phyloP scores from a whole-genome alignment of 2,113 vertebrate genomes.

The Myotis lucifugus region DNA sequence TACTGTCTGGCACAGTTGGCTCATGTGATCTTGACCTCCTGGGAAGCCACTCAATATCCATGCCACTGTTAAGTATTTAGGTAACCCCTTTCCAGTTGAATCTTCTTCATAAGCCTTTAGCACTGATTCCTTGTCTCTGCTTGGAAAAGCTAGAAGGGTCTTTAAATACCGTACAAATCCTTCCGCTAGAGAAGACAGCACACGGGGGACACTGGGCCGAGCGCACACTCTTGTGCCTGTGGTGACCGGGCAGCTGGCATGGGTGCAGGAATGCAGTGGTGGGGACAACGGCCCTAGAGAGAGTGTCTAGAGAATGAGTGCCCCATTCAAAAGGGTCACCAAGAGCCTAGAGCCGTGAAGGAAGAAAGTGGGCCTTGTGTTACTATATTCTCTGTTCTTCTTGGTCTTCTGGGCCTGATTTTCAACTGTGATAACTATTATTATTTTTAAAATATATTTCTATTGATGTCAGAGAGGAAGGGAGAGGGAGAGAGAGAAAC shows the following conservation, averaged over 20 bases:
- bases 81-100: slow-evolving; percentile 40
- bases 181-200: neutral
- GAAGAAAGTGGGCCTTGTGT: neutral
- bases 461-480: too few relatives aligned
- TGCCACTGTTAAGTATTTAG: slow-evolving; percentile 57
- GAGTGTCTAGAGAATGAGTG: neutral
- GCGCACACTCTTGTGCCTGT: neutral
- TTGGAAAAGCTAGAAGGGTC: slow-evolving; percentile 48
- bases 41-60: slow-evolving; percentile 55
- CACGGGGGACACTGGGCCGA: neutral
- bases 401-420: neutral
- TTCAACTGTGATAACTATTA: slow-evolving; percentile 39
- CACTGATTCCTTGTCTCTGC: slow-evolving; percentile 19
- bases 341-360: neutral
- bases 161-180: slow-evolving; percentile 44
- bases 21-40: slow-evolving; percentile 59
- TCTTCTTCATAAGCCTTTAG: slow-evolving; percentile 40
- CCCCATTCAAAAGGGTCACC: neutral
- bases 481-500: too few relatives aligned
- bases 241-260: neutral
- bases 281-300: neutral
- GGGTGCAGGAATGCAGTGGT: neutral
- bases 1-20: slow-evolving; percentile 46
- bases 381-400: neutral
- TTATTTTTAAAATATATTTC: neutral